Evolutionary conservation across 2,888 invertebrate species (phyloP), one percentile per base, ranked within the genome.

Genomic region (Caenorhabditis panamensis): DNA sequence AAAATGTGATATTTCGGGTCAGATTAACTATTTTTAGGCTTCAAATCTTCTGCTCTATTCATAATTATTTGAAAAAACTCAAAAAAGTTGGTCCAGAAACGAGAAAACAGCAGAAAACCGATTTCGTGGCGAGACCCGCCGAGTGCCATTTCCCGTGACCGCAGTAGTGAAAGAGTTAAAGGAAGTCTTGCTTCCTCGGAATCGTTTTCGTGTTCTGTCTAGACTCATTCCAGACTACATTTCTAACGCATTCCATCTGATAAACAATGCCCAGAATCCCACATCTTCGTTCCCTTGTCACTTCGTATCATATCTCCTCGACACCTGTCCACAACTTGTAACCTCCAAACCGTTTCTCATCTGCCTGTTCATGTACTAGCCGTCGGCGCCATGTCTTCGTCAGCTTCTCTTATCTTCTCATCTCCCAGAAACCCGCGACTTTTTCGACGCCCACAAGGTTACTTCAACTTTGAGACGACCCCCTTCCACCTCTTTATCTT

Each of bases 371-470:
- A 47, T 20, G 47, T 47, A 47, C 47, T 47, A 47, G 47, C 47
- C 41, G 11, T 26, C 53, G 8, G n/a, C 49, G 3, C 56, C 69
- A 54, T n/a, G n/a, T 49, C 68, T 22, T 53, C 62, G 54, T 47
- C 37, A 56, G 72, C 72, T 72, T 72, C 26, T 72, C 63, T 72
- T 63, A 71, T 71, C 63, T 72, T 41, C 62, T 56, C 62, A 56
- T 63, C 72, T 72, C 22, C 69, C 69, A 69, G 56, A 69, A 69
- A 67, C 59, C 69, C 72, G 47, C 71, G 62, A 56, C 58, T 72
- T 66, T 75, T 75, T 75, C 75, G 66, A 75, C 72, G 72, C 44
- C 49, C 22, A 64, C 77, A 77, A 77, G 77, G 77, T 77, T 77
- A 77, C 58, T 77, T 69, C 69, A 68, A 68, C 62, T 63, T 68